Base-by-base conservation (phyloP, 2,888 invertebrate genomes). In the Watsonalla binaria region DNA sequence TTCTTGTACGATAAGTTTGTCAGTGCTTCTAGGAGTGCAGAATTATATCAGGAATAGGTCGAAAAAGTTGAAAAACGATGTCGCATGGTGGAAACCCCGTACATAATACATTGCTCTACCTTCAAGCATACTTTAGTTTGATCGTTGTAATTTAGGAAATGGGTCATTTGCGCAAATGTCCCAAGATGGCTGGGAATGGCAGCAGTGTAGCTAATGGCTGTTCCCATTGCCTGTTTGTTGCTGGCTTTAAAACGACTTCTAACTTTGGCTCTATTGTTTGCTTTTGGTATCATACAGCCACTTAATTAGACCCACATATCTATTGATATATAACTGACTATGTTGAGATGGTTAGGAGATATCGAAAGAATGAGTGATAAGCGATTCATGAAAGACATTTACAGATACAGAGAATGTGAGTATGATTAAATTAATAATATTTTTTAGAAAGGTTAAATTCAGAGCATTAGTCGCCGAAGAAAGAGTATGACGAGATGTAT, bases 81-180 rank as follows among this genome's bases (percentile, higher is more conserved):
- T 42, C 9, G 42, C 11, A 11, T 24, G 24, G 24, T 2, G 4
- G 24, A 24, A 11, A 11, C 11, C 8, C 8, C 42, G 42, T 8
- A 42, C 8, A 35, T 35, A 39, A 39, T 39, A 39, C 9, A 42
- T 42, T 2, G 42, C 42, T 8, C 13, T 14, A 37, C 13, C 48
- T n/a, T 13, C 48, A 14, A 39, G 37, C 49, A 39, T 14, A 39
- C 39, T 37, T 49, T 15, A 49, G 49, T 49, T 49, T 13, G 37
- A 37, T 49, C 49, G 49, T 39, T 37, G 49, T 37, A 35, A 37
- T 49, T 37, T 15, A 49, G 37, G 2, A 14, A 49, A 49, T 49
- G 49, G 49, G 49, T 49, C 39, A 49, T 49, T 49, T 49, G 49
- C 49, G 37, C 37, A 49, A 49, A 49, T 37, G 39, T 37, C 49